A percentile compares a stretch with the other conserved stretches of the same genome.
Conservation (phyloP, 2,888 invertebrate genomes). For the Tenthredo mesomela region DNA sequence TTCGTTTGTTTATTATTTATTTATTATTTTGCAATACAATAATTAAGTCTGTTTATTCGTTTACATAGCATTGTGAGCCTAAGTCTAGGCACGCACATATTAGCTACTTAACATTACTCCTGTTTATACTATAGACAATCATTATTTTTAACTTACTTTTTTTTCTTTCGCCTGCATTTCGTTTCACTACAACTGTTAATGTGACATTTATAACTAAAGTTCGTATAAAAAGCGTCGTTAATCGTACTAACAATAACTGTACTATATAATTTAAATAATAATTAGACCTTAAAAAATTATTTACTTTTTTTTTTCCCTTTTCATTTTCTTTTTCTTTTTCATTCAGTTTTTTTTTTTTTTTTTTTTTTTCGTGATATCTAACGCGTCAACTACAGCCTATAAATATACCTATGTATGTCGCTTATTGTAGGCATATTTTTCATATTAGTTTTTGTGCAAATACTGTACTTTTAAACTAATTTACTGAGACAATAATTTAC, state of each 20-base stretch:
- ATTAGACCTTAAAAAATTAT: conserved; percentile 74
- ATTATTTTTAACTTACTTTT: conserved; percentile 59
- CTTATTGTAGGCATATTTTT: conserved; percentile 30
- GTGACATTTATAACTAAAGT: conserved; percentile 76
- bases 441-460: conserved; percentile 59
- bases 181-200: conserved; percentile 69
- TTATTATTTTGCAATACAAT: conserved; percentile 77
- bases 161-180: conserved; percentile 56
- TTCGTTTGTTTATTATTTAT: conserved; percentile 56
- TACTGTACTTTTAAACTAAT: conserved; percentile 58
- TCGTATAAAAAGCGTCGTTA: conserved; percentile 77
- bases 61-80: conserved; percentile 75
- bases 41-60: conserved; percentile 77
- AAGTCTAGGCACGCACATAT: conserved; percentile 52
- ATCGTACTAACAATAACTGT: conserved; percentile 73
- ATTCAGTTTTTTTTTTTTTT: conserved; percentile 60
- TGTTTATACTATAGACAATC: conserved; percentile 76
- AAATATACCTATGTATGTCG: conserved; percentile 32
- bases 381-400: conserved; percentile 52
- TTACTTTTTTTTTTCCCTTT: conserved; percentile 57
- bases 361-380: conserved; percentile 62
- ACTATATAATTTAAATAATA: conserved; percentile 69
- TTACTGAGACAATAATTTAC: conserved; percentile 74
- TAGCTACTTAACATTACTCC: conserved; percentile 73
- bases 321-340: conserved; percentile 61